These are phyloP conservation scores for Chionis minor DNA, from an alignment of 2,113 vertebrate genomes.

Conservation along the genomic window DNA sequence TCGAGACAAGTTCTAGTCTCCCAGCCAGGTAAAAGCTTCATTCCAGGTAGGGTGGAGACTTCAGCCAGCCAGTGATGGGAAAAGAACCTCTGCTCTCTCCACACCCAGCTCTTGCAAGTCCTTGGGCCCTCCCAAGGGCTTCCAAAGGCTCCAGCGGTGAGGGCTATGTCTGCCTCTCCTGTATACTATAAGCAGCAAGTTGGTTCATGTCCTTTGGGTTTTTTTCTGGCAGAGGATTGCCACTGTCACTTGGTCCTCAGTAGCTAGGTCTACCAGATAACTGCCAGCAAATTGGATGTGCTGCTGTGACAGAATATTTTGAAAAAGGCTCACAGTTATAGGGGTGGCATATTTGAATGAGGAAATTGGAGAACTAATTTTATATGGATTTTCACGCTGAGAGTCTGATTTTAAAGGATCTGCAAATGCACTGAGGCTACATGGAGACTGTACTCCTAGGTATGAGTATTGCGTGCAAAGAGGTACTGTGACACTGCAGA, in stretches of 20 bases:
- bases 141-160: background rate
- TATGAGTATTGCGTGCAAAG: background rate
- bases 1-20: background rate
- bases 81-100: background rate
- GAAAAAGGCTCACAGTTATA: background rate
- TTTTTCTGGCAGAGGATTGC: background rate
- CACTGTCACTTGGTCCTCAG: background rate
- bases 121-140: background rate
- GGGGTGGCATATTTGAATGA: background rate
- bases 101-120: background rate
- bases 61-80: background rate
- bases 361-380: background rate
- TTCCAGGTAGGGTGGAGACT: background rate
- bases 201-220: background rate
- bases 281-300: background rate
- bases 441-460: background rate
- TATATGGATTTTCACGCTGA: background rate
- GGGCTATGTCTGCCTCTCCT: fast-evolving
- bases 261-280: background rate
- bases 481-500: background rate
- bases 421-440: background rate
- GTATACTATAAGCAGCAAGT: fast-evolving
- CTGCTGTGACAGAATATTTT: background rate
- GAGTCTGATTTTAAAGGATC: background rate
- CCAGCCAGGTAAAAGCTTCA: background rate